Percentiles rank a stretch among this genome's conserved stretches.
Evolutionary conservation across 2,797 vertebrate species (phyloP).

Genomic region (Vipera latastei): DNA sequence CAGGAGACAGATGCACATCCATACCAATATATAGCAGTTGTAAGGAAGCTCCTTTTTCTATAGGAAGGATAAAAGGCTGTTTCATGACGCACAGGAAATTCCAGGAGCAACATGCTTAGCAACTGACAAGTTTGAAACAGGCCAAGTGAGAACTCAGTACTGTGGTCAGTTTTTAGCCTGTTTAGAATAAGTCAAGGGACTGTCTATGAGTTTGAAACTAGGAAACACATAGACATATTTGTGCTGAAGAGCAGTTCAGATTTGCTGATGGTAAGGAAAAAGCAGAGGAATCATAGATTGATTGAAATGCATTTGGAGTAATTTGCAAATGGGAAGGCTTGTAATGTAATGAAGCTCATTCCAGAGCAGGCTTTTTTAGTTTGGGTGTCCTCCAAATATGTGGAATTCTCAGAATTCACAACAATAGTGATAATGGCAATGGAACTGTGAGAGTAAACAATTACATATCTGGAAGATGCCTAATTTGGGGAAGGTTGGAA

Average conservation of each 20-base stretch:
- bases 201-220: neutral
- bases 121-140: neutral
- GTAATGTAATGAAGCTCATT: neutral
- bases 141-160: neutral
- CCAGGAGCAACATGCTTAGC: neutral
- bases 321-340: neutral
- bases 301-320: neutral
- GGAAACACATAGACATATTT: neutral
- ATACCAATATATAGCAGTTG: neutral
- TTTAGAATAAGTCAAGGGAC: neutral
- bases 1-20: neutral
- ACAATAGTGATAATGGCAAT: neutral
- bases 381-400: neutral
- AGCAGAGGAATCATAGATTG: neutral
- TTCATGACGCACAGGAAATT: neutral
- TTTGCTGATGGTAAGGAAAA: neutral
- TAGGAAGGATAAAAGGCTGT: neutral
- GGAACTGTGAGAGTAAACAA: neutral
- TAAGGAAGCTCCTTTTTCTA: neutral
- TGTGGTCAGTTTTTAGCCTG: neutral
- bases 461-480: neutral
- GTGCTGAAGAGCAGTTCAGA: neutral
- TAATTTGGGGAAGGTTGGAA: neutral
- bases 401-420: neutral
- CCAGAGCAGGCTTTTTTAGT: neutral